Conservation (phyloP, 1,140 invertebrate genomes). For the Lordiphosa clarofinis region DNA sequence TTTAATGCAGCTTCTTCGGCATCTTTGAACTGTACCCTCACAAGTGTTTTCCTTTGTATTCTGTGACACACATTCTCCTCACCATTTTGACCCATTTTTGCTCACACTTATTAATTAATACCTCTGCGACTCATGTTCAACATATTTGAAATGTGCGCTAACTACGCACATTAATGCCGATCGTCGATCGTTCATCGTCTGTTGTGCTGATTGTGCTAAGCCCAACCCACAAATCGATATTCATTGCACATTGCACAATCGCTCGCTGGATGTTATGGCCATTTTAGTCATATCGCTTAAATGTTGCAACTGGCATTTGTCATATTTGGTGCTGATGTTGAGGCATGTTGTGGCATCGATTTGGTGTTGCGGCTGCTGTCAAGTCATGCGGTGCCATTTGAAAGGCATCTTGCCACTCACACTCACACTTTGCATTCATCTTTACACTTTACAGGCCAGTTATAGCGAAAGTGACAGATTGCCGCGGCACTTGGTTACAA, state of each 20-base stretch:
- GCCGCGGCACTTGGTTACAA: conserved; percentile 1
- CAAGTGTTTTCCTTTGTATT: too few species aligned
- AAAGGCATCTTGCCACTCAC: conserved; percentile 48
- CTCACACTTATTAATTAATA: conserved; percentile 23
- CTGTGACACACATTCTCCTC: too few species aligned
- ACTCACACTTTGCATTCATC: conserved; percentile 34
- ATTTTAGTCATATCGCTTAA: conserved; percentile 55
- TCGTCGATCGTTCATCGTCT: conserved; percentile 31
- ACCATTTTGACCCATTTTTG: conserved; percentile 33
- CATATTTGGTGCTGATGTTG: conserved; percentile 62
- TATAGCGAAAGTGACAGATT: conserved; percentile 69
- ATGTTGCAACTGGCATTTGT: conserved; percentile 73
- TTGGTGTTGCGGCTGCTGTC: conserved; percentile 41
- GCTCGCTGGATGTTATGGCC: conserved; percentile 43
- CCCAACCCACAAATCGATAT: conserved; percentile 41
- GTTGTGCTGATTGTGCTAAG: conserved; percentile 12
- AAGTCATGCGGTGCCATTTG: conserved; percentile 48
- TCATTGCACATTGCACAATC: conserved; percentile 56
- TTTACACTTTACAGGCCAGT: conserved; percentile 29
- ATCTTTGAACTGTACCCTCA: too few species aligned
- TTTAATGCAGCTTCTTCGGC: too few species aligned
- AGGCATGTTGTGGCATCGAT: conserved; percentile 48
- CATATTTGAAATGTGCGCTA: conserved; percentile 25
- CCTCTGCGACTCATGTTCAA: conserved; percentile 7
- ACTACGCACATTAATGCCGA: conserved; percentile 34